Percentiles rank a stretch among this genome's conserved stretches.
phyloP scores from a whole-genome alignment of 2,113 vertebrate species.

The Vidua macroura region DNA sequence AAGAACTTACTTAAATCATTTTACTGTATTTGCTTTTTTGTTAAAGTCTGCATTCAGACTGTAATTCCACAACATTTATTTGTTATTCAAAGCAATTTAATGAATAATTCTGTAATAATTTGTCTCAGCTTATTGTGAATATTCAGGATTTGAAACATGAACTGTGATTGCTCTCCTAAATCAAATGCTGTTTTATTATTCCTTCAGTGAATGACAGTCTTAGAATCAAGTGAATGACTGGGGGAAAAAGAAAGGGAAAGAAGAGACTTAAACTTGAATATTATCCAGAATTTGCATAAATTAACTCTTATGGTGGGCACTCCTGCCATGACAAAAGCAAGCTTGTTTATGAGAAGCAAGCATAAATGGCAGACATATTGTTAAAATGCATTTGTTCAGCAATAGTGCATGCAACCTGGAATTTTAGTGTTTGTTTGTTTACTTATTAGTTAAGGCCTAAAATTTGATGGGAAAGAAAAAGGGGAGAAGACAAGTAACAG shows the following conservation, averaged over 20 bases:
- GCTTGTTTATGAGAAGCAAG: neutral
- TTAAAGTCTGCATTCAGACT: neutral
- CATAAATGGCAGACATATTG: neutral
- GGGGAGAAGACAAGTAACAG: neutral
- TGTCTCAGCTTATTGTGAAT: constrained; percentile 24
- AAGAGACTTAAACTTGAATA: neutral
- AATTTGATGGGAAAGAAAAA: neutral
- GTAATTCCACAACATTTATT: neutral
- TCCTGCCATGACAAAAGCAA: neutral
- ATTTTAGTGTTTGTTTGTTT: neutral
- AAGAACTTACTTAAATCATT: neutral
- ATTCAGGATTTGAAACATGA: constrained; percentile 46
- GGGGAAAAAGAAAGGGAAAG: neutral
- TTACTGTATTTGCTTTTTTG: neutral
- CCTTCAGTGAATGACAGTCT: neutral
- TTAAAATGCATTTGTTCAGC: neutral
- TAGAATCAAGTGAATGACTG: constrained; percentile 1
- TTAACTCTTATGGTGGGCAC: neutral
- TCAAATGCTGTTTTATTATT: neutral
- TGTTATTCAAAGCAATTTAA: constrained; percentile 26
- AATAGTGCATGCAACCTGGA: neutral
- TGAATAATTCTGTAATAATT: constrained; percentile 51
- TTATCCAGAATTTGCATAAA: constrained; percentile 10
- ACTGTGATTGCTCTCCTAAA: constrained; percentile 8
- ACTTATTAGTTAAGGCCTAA: neutral